Base-by-base conservation (phyloP, 2,113 vertebrate genomes). In the Nesogale talazaci region DNA sequence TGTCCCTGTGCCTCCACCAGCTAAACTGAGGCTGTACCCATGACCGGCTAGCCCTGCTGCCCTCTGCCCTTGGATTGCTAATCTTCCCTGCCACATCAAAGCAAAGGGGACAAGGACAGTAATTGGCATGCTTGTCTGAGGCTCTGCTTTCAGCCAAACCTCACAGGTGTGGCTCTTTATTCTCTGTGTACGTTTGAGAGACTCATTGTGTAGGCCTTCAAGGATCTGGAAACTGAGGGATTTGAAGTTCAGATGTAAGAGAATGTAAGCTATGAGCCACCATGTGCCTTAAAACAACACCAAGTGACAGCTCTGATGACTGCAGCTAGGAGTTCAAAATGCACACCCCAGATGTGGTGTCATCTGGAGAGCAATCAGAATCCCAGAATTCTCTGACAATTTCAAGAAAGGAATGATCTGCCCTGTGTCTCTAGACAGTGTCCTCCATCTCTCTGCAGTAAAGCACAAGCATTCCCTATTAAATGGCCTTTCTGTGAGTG, bases 311-410 rank as follows among this genome's bases (percentile, higher is more conserved):
- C n/a, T 11, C 46, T 56, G 8, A 65, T 65, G 78, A 63, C 78
- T 90, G 5, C 67, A 46, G 61, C 74, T 61, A 65, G 36, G 36
- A 86, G 88, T 90, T 93, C 40, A 88, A 61, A 92, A 87, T 69
- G 34, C 34, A 90, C 2, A 40, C 31, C 57, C 89, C 83, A 7
- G 16, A 38, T 56, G 38, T 67, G 40, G 38, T 69, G 70, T 91
- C 70, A 42, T 74, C 25, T 85, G 93, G 86, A 94, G 61, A 90
- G 88, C 91, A 88, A 40, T 31, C 46, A 87, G 82, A 38, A 75
- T 91, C 85, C 83, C 88, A 63, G 90, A 79, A 69, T 83, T 85
- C 72, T 94, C 46, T 36, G 80, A 65, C 75, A 86, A 81, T 36
- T 52, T 84, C 38, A 92, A 87, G 83, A 84, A 76, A 82, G 69